Base-by-base conservation (phyloP, 1,140 invertebrate species). In the Saccostrea glomerata region DNA sequence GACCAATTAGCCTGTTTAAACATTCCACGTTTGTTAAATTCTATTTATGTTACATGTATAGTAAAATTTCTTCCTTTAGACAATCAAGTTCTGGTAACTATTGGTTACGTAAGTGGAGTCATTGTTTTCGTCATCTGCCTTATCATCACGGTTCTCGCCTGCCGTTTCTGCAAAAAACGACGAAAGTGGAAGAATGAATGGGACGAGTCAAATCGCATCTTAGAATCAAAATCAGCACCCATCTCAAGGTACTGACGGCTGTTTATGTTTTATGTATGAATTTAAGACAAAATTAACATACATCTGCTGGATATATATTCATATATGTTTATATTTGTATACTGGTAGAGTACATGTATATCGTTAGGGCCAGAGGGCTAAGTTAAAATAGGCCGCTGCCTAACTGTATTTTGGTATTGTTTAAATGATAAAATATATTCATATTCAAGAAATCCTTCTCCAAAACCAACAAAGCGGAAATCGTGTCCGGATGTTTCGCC, bases 401-500 rank as follows among this genome's bases (percentile, higher is more conserved):
- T 47, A 47, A 47, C 47, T 47, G 5, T 47, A 47, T 7, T 6
- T 7, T 0, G 17, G 15, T 73, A 20, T 85, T 56, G n/a, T 47
- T 20, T 54, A 70, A 30, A 63, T 84, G 9, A 47, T 20, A 58
- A 58, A 56, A 17, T 20, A 70, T 70, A 17, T 55, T 30, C 13
- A 11, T 54, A n/a, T 84, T 66, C 13, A 88, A 92, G 92, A 73
- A 91, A 86, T 20, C 77, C 89, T 23, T 92, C 92, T 1, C 92
- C 92, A n/a, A 92, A 90, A 63, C 63, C 89, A n/a, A 47, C 56
- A 83, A 92, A 93, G 36, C 70, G 91, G 20, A 89, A 88, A 77
- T 93, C 92, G 15, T 93, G 91, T 85, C 91, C 92, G 3, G 92
- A 93, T 73, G 88, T 89, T 23, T 54, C 66, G 13, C 60, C 47